phyloP scores from a whole-genome alignment of 2,113 vertebrate species.

The Salvelinus sp. region DNA sequence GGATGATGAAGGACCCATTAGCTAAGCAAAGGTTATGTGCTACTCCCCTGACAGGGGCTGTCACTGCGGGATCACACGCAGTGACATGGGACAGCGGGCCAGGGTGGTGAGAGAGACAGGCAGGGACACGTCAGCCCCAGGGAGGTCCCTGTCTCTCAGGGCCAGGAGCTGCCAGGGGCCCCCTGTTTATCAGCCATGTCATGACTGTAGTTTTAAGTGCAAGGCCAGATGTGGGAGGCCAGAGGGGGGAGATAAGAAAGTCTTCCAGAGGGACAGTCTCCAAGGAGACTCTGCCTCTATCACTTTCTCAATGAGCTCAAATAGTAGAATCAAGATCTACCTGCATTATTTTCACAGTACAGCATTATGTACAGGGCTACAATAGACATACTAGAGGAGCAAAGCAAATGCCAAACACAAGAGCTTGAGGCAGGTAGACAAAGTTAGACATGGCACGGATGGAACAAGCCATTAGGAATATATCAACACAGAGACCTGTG shows the following conservation, averaged over 20 bases:
- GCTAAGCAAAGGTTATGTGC: conserved; percentile 81
- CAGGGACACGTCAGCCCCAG: conserved; percentile 30
- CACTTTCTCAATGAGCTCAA: background rate
- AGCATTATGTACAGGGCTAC: background rate
- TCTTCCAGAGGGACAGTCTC: background rate
- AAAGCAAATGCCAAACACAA: background rate
- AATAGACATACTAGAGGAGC: background rate
- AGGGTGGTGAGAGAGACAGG: background rate
- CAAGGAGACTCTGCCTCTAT: conserved; percentile 6
- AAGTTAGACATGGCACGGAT: conserved; percentile 8
- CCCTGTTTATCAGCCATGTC: conserved; percentile 76
- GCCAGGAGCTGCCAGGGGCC: conserved; percentile 19
- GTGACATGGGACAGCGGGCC: conserved; percentile 40
- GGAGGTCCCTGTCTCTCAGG: conserved; percentile 36
- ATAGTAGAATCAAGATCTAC: background rate
- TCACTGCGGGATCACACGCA: conserved; percentile 51
- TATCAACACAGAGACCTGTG: conserved; percentile 46
- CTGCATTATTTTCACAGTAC: background rate
- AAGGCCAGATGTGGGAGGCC: conserved; percentile 53
- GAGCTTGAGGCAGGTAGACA: background rate
- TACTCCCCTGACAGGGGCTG: conserved; percentile 70
- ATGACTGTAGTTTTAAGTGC: conserved; percentile 69
- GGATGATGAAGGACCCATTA: conserved; percentile 71
- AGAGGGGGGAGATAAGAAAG: background rate
- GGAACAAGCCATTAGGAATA: conserved; percentile 46